Evolutionary conservation across 2,113 vertebrate genomes (phyloP), one percentile per base, ranked within the genome.

Genomic region (Etheostoma cragini): DNA sequence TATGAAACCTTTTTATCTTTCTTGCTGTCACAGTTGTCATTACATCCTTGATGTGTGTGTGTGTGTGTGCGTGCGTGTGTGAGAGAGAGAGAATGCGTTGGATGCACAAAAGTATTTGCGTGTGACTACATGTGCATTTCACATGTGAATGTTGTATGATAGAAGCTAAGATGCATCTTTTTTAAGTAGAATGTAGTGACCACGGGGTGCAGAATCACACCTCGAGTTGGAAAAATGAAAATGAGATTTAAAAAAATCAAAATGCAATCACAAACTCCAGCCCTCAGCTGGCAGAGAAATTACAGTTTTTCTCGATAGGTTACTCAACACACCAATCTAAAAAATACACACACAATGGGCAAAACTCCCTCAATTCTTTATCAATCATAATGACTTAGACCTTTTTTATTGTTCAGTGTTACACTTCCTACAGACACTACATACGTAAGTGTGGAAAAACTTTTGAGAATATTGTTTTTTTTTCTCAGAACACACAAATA

Each of bases 221-320:
- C 47, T 61, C 56, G 64, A 57, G 68, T 33, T 66, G 21, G 50
- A 65, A 56, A 62, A 42, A 26, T 42, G 17, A 63, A 69, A 33
- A 52, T 22, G 7, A 14, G 47, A 75, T 72, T 70, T 54, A 57
- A 54, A 3, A 62, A 8, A 12, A 30, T 26, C 5, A 67, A 53
- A 87, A 87, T 3, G 19, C 42, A 76, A 77, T 85, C 80, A 52
- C 57, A 57, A 69, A 72, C 53, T 30, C 22, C 47, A 78, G 60
- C 66, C 30, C 24, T 86, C 11, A 65, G 47, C 45, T 67, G 73
- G 38, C 49, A 79, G 75, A 77, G 26, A 22, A 74, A 57, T 50
- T 75, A 82, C 26, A 4, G 2, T 3, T 30, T 30, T 30, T 30
- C 30, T 30, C 3, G 30, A 30, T 30, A 3, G 30, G 30, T 30